A percentile compares a stretch with the other conserved stretches of the same genome.
phyloP scores from a whole-genome alignment of 2,113 vertebrate genomes.

The Lonchura striata region DNA sequence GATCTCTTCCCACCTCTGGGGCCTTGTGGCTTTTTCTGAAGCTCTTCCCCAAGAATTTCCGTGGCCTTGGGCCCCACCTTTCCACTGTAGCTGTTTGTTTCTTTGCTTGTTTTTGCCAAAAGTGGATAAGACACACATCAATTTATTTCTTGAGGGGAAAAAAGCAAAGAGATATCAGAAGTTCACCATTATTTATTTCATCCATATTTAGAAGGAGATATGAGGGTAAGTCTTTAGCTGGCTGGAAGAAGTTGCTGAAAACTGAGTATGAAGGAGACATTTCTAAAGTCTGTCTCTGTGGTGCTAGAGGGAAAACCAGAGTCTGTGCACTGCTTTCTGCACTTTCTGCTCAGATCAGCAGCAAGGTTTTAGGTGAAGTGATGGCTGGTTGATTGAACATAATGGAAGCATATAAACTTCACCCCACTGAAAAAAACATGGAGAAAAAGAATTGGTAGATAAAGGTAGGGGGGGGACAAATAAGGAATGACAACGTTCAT shows the following conservation, averaged over 20 bases:
- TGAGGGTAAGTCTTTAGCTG: neutral
- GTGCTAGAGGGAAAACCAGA: neutral
- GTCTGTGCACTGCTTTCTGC: neutral
- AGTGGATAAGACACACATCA: neutral
- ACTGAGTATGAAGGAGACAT: neutral
- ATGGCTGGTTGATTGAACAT: neutral
- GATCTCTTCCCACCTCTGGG: neutral
- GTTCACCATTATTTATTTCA: fast-evolving
- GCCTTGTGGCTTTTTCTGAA: neutral
- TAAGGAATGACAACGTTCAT: neutral
- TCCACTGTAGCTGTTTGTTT: neutral
- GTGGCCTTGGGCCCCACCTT: neutral
- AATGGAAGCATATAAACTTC: neutral
- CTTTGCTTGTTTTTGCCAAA: neutral
- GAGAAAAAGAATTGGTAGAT: neutral
- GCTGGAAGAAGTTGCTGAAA: neutral
- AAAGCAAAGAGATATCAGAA: neutral
- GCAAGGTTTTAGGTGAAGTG: neutral
- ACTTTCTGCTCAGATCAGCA: neutral
- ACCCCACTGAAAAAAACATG: neutral
- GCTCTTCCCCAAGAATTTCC: neutral
- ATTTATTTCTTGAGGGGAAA: neutral
- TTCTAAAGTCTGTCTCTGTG: neutral
- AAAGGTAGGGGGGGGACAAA: neutral
- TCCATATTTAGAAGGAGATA: neutral